Evolutionary conservation across 2,888 invertebrate species (phyloP).

Genomic region (Acronicta alni): DNA sequence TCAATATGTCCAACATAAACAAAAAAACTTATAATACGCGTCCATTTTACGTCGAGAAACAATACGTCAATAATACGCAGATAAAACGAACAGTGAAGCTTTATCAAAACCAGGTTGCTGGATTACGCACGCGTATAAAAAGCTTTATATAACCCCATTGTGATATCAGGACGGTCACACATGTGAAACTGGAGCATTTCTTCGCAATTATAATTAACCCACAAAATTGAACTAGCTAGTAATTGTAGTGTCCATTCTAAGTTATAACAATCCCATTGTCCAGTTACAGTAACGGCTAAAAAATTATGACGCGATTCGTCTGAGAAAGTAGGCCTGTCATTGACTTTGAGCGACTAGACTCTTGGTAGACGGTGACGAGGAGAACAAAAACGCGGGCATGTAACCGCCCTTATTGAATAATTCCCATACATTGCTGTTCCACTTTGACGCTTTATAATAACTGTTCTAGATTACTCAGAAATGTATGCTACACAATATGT

Average conservation of each 20-base stretch:
- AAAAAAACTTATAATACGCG: background rate
- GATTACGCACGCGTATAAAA: conserved; percentile 26
- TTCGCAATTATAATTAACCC: conserved; percentile 69
- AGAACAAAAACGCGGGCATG: conserved; percentile 31
- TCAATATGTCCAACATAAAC: too few relatives aligned
- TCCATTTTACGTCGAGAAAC: conserved; percentile 27
- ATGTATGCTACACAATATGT: conserved; percentile 18
- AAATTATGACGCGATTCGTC: conserved; percentile 73
- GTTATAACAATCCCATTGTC: conserved; percentile 76
- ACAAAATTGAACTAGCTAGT: conserved; percentile 58
- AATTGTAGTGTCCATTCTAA: conserved; percentile 74
- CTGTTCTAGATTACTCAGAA: conserved; percentile 1
- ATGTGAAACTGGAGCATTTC: conserved; percentile 61
- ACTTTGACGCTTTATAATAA: background rate
- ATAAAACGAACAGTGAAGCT: conserved; percentile 34
- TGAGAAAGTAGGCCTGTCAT: conserved; percentile 84
- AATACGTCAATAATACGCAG: conserved; percentile 34
- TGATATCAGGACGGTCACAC: conserved; percentile 50
- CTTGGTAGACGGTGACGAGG: conserved; percentile 72
- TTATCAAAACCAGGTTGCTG: conserved; percentile 34
- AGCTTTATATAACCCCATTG: conserved; percentile 41
- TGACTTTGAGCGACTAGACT: conserved; percentile 82
- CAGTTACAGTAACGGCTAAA: conserved; percentile 79
- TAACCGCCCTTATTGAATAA: background rate
- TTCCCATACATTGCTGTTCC: conserved; percentile 53